A percentile compares a stretch with the other conserved stretches of the same genome.
Conservation (phyloP, 2,797 vertebrate species). For the Miichthys miiuy region DNA sequence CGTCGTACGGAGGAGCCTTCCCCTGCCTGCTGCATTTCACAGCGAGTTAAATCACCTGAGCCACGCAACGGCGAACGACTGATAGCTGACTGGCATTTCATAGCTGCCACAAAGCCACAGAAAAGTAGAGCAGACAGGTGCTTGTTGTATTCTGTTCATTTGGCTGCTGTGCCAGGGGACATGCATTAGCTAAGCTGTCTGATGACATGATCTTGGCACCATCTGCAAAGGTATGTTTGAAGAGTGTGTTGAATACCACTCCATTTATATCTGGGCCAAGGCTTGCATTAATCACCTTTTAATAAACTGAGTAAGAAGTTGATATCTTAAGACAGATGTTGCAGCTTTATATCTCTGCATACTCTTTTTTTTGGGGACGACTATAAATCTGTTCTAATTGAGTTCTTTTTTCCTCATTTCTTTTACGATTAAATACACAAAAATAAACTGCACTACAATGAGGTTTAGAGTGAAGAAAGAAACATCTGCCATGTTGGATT, state of each 20-base stretch:
- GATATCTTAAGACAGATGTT: conserved; percentile 58
- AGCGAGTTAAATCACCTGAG: conserved; percentile 56
- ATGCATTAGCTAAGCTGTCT: conserved; percentile 67
- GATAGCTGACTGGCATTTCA: conserved; percentile 67
- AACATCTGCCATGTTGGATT: conserved; percentile 22
- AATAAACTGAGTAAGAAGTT: conserved; percentile 54
- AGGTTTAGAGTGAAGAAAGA: conserved; percentile 9
- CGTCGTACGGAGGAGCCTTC: no score
- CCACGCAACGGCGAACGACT: conserved; percentile 22
- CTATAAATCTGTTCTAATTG: conserved; percentile 48
- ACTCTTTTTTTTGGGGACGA: conserved; percentile 5
- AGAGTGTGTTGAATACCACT: conserved; percentile 48
- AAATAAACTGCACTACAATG: conserved; percentile 13
- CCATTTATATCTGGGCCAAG: conserved; percentile 59
- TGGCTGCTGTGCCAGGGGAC: conserved; percentile 66
- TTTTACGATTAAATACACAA: not conserved
- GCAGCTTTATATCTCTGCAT: conserved; percentile 30
- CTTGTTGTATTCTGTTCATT: conserved; percentile 63
- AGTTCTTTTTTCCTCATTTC: conserved; percentile 20
- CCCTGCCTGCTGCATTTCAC: conserved; percentile 12
- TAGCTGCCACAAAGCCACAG: conserved; percentile 50
- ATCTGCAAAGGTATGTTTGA: conserved; percentile 66
- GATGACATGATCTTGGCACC: conserved; percentile 79
- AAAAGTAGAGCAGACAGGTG: conserved; percentile 71
- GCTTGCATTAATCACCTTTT: conserved; percentile 62